These are phyloP conservation scores for Acholoe squamosa DNA, from an alignment of 2,888 invertebrate genomes.

Conservation along the genomic window DNA sequence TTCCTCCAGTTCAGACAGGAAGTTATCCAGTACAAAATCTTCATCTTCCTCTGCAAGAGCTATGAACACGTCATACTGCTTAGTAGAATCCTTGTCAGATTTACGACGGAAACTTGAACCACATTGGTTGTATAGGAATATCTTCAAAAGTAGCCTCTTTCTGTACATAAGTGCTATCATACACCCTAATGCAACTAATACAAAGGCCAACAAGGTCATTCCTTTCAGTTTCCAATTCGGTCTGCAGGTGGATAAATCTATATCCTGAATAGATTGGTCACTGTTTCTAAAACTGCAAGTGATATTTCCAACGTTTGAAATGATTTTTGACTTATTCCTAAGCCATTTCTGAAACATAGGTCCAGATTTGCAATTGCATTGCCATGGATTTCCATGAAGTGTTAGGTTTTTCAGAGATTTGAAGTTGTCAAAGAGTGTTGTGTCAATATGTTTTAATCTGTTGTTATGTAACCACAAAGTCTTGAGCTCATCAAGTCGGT, in stretches of 20 bases:
- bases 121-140: not conserved
- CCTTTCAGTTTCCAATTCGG: not conserved
- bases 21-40: not conserved
- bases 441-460: not conserved
- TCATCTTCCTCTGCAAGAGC: not conserved
- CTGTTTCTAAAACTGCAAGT: not conserved
- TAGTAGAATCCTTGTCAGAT: not conserved
- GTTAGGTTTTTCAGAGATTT: not conserved
- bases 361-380: not conserved
- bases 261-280: not conserved
- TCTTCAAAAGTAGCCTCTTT: not conserved
- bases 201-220: too few relatives aligned
- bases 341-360: slow-evolving; percentile 9
- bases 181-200: not conserved
- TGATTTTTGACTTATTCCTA: not conserved
- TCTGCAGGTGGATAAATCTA: not conserved
- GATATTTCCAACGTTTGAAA: not conserved
- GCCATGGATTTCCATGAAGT: slow-evolving; percentile 38
- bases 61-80: slow-evolving; percentile 16
- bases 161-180: not conserved
- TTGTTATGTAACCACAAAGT: not conserved
- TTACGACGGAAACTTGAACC: not conserved
- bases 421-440: not conserved
- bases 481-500: not conserved
- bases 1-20: not conserved